Percentiles rank a stretch among this genome's conserved stretches.
These are phyloP conservation scores for human (Homo sapiens) DNA, from an alignment of 2,113 vertebrate genomes.

Conservation along the genomic window DNA sequence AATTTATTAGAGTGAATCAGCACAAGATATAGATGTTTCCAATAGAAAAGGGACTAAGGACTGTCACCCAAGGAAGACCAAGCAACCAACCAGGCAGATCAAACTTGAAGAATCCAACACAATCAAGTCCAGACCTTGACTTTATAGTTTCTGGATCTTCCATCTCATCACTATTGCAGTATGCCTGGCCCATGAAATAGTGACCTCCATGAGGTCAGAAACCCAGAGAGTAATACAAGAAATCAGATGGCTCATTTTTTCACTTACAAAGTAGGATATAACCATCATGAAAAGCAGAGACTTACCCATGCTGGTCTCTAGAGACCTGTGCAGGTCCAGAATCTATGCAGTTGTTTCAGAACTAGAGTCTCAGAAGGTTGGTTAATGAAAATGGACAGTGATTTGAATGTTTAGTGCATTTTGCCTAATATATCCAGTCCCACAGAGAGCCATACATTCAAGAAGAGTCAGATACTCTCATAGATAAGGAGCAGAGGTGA, in stretches of 20 bases:
- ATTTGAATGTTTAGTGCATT: neutral
- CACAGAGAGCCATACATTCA: neutral
- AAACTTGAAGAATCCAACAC: neutral
- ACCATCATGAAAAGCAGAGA: neutral
- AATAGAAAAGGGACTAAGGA: neutral
- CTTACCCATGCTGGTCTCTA: neutral
- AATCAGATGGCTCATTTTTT: neutral
- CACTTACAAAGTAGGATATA: neutral
- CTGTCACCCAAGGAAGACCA: neutral
- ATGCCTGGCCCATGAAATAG: neutral
- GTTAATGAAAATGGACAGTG: neutral
- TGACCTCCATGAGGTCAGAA: neutral
- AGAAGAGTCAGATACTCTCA: neutral
- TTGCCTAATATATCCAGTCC: neutral
- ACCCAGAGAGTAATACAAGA: neutral
- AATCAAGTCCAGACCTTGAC: neutral
- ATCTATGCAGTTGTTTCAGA: neutral
- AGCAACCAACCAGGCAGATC: neutral
- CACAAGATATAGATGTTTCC: neutral
- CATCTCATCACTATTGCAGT: neutral
- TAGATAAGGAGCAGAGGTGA: neutral
- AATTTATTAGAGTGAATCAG: conserved; percentile 6
- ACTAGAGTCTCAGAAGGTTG: neutral
- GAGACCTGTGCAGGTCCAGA: neutral
- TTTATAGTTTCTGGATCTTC: neutral